Percentiles rank a stretch among this genome's conserved stretches.
These are phyloP conservation scores for Neosilurus mollespiculum DNA, from an alignment of 2,797 vertebrate species.

Conservation along the genomic window DNA sequence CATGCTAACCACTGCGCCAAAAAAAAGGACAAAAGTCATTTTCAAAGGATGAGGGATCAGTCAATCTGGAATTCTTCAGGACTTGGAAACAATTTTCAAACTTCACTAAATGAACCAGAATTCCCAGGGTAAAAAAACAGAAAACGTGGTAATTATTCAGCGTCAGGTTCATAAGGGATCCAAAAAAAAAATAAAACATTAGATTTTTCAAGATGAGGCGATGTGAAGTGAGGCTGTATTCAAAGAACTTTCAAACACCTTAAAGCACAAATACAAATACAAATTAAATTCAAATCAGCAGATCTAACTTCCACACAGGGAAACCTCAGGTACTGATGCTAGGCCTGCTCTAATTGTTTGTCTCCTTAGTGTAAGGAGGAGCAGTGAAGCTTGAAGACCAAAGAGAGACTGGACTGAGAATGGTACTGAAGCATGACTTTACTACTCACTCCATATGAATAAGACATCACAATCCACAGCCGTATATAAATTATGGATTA, in stretches of 20 bases:
- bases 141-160: neutral
- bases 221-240: neutral
- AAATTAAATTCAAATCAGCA: constrained; percentile 7
- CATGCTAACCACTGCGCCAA: no score
- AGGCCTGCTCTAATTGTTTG: neutral
- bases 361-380: neutral
- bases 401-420: constrained; percentile 19
- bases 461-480: constrained; percentile 51
- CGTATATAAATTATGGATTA: constrained; percentile 47
- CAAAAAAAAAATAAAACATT: no score
- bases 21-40: no score
- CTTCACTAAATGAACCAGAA: neutral
- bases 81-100: neutral
- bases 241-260: constrained; percentile 1
- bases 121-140: neutral
- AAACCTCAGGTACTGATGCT: neutral
- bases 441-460: constrained; percentile 46
- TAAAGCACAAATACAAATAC: constrained; percentile 38
- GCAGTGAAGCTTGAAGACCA: constrained; percentile 17
- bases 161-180: neutral
- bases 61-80: neutral
- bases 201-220: no score
- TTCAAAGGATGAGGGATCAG: neutral
- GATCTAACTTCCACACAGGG: neutral
- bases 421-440: constrained; percentile 37